Base-by-base conservation (phyloP, 2,888 invertebrate genomes). In the Lycocerus yunnanus region DNA sequence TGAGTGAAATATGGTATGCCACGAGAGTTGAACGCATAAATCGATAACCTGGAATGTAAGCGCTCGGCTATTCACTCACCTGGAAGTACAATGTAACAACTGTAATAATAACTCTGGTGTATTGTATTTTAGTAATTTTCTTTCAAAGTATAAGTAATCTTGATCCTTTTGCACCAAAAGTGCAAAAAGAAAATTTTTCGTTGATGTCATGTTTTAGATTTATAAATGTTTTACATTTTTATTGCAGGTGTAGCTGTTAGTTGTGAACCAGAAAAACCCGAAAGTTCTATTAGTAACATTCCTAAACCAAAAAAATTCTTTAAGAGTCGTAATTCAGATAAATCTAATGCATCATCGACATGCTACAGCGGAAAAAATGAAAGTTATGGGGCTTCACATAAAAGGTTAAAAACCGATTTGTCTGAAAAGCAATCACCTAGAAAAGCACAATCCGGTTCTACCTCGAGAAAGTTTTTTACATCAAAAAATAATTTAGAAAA, bases 291-390 rank as follows among this genome's bases (percentile, higher is more conserved):
- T 8, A 80, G 73, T 60, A 68, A 74, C 69, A 79, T 83, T 60
- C 87, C 88, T 8, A 95, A 95, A 85, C 96, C 96, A 63, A 94
- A 95, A 85, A 96, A 96, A 85, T 96, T 96, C 87, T 96, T 96
- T 85, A 96, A 96, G 85, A 95, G 95, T 84, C 92, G 94, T 69
- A 95, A 94, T 87, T 89, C 91, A 15, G 91, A 92, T 79, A 88
- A 90, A 3, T 90, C 90, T 75, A 90, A 91, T 74, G 77, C 74
- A 10, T 67, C 74, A 65, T 81, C 85, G 20, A 80, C 84, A 58
- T 80, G 83, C 27, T 85, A 86, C 76, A 69, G 69, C n/a, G 79
- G 79, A 11, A 79, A 79, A 69, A 74, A 78, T 3, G 81, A 81
- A 58, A 66, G 73, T 8, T 76, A 77, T 14, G 68, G 73, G 16